Base-by-base conservation (phyloP, 2,113 vertebrate species). In the Crotalus viridis region DNA sequence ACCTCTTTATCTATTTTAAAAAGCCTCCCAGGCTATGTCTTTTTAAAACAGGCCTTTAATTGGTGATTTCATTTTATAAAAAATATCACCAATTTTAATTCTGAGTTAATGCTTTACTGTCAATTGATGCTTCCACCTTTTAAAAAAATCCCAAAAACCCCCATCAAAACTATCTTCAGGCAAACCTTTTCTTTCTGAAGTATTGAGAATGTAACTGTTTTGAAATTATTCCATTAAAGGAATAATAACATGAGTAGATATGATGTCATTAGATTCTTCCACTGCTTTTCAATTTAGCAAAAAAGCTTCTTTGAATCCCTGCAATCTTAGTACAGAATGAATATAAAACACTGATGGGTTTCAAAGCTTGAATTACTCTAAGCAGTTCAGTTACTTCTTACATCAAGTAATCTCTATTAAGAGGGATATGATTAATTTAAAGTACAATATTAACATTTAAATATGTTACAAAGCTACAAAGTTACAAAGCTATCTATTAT, bases 361-460 rank as follows among this genome's bases (percentile, higher is more conserved):
- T 69, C 24, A 43, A 88, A 86, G 39, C 21, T 5, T 81, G 51
- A 90, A 90, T 64, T n/a, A 85, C 90, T 90, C 92, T 91, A 87
- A 19, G 54, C 52, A 69, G 59, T 89, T 59, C 52, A 86, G 90
- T 89, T 90, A 87, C n/a, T 85, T 33, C 90, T 54, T 90, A 51
- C 86, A 39, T n/a, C 28, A 86, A 64, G 13, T 92, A 87, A 92
- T 81, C 46, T 90, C 93, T 85, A 28, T 92, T 57, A 92, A 93
- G 19, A 87, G 28, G 19, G 33, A 54, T 15, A 61, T 61, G 85
- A 86, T 85, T 51, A 61, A 59, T 48, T 52, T 12, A 69, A 89
- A 81, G 39, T 56, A 6, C 15, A 43, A 6, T 21, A n/a, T 51
- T 64, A 54, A 51, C 43, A 92, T 81, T 91, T 88, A 89, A 57